phyloP scores from a whole-genome alignment of 1,140 invertebrate species.

The Nasonia vitripennis region DNA sequence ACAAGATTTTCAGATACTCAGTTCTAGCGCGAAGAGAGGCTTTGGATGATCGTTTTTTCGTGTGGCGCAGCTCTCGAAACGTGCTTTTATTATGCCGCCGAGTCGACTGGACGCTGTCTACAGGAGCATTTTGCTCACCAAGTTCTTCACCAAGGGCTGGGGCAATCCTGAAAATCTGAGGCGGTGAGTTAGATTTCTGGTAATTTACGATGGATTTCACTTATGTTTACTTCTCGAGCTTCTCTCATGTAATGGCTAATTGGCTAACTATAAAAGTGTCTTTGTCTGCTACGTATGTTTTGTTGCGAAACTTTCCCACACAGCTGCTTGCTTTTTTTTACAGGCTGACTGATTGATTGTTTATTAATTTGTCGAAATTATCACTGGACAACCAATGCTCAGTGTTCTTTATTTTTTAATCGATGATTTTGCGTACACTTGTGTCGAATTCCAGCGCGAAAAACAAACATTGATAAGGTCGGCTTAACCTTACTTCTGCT shows the following conservation, averaged over 20 bases:
- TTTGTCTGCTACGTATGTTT: background rate
- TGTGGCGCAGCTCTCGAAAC: background rate
- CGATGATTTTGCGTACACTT: background rate
- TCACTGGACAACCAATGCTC: background rate
- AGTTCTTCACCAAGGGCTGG: constrained; percentile 98
- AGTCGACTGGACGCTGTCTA: constrained; percentile 92
- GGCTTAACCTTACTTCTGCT: constrained; percentile 4
- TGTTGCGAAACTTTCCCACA: background rate
- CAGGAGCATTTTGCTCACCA: constrained; percentile 90
- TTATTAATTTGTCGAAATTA: background rate
- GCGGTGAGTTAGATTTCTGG: constrained; percentile 76
- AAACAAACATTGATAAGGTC: background rate
- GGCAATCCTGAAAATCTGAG: constrained; percentile 93
- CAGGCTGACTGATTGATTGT: background rate
- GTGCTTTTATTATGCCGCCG: constrained; percentile 77
- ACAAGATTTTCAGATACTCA: background rate
- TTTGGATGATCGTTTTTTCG: constrained; percentile 14
- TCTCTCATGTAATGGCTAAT: background rate
- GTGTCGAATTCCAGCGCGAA: background rate
- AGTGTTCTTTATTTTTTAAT: background rate
- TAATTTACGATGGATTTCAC: background rate
- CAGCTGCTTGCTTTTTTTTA: background rate
- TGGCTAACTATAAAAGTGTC: background rate
- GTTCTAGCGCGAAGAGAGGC: background rate
- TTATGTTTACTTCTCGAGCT: background rate